Evolutionary conservation across 2,797 vertebrate species (phyloP), one percentile per base, ranked within the genome.

Genomic region (Gallinago solitaria): DNA sequence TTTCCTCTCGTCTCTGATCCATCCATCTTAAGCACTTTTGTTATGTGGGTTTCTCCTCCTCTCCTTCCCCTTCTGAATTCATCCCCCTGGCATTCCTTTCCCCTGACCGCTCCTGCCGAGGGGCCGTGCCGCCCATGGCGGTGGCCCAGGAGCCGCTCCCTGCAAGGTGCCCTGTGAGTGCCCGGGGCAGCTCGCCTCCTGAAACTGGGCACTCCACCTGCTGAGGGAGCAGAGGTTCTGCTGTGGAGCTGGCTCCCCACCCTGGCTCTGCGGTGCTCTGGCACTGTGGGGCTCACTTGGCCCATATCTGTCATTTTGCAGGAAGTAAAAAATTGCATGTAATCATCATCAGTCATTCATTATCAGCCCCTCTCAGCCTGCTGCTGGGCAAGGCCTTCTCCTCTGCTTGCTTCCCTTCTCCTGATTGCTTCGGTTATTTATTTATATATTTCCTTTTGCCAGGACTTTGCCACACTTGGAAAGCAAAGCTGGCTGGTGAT

Each of bases 291-390:
- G 27, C 70, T 91, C 68, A 56, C 57, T 95, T 97, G 87, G 96
- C 90, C 56, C 53, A 83, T 75, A 94, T 89, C 89, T 97, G 89
- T 95, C 48, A 75, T 85, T 95, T 93, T 91, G 82, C 89, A 91
- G 86, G 81, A 94, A 94, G 70, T 88, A 83, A 92, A 95, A 96
- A 90, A 91, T 73, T 94, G 17, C 51, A 61, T 12, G 30, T 67
- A 86, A 92, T 81, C 89, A 82, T 92, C 97, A 94, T 96, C 93
- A 90, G 67, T 97, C 94, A 94, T 94, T 93, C 70, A 93, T 89
- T 95, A 96, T 95, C 95, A 90, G 83, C 79, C 41, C 41, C 9
- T 67, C 91, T 96, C 97, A 96, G 95, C 93, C 93, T 76, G 50
- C 83, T 65, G 41, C 94, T 90, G 94, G 96, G 91, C 89, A 93